Conservation (phyloP, 2,888 invertebrate species). For the Netelia melanura region DNA sequence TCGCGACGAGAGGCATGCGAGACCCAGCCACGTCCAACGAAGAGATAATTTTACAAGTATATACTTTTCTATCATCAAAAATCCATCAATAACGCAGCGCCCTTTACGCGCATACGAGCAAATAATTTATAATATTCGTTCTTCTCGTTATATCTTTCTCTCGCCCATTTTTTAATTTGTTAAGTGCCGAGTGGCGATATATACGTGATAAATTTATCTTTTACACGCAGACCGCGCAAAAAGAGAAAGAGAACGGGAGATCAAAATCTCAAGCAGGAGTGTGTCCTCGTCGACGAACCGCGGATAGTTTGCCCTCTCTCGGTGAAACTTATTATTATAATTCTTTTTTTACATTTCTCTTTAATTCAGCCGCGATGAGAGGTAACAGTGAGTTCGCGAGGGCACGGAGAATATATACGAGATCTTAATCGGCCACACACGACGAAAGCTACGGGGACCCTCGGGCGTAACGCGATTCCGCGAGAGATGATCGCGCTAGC, state of each 20-base stretch:
- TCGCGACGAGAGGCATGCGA: not conserved
- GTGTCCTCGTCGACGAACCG: slow-evolving; percentile 47
- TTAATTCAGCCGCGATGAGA: slow-evolving; percentile 57
- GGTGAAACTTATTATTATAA: slow-evolving; percentile 50
- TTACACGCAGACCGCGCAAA: slow-evolving; percentile 48
- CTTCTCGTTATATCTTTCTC: slow-evolving; percentile 25
- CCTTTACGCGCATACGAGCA: not conserved
- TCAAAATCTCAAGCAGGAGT: slow-evolving; percentile 51
- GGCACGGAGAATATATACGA: slow-evolving; percentile 51
- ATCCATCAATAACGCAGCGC: slow-evolving; percentile 29
- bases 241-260: slow-evolving; percentile 38
- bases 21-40: not conserved
- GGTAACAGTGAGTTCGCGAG: slow-evolving; percentile 19
- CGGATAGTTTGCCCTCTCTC: slow-evolving; percentile 47
- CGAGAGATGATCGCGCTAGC: slow-evolving; percentile 50
- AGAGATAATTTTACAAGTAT: not conserved
- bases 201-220: slow-evolving; percentile 52
- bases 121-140: slow-evolving; percentile 18
- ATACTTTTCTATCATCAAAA: slow-evolving; percentile 35
- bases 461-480: slow-evolving; percentile 60
- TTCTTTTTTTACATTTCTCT: slow-evolving; percentile 47
- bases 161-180: slow-evolving; percentile 16
- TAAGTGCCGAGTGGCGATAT: slow-evolving; percentile 19
- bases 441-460: slow-evolving; percentile 58
- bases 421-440: slow-evolving; percentile 72